Conservation (phyloP, 2,888 invertebrate genomes). For the Lasioglossum malachurum region DNA sequence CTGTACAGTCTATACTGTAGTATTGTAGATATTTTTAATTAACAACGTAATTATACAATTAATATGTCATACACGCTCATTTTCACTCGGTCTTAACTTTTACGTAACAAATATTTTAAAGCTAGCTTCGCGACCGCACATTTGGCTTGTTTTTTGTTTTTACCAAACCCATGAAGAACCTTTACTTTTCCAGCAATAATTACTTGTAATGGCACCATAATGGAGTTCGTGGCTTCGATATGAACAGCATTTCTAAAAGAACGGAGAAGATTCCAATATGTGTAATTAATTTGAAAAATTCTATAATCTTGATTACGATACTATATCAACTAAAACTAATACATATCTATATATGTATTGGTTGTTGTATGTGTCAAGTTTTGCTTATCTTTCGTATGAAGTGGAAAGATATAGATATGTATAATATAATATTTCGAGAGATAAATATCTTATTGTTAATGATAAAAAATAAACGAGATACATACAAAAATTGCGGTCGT, state of each 20-base stretch:
- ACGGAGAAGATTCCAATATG: background rate
- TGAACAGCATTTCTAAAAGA: conserved; percentile 72
- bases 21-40: background rate
- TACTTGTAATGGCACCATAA: conserved; percentile 88
- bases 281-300: background rate
- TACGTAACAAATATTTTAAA: conserved; percentile 82
- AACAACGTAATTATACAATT: background rate
- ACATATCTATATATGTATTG: no score
- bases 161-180: conserved; percentile 90
- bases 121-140: conserved; percentile 93
- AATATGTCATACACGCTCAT: background rate
- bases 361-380: no score
- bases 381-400: no score
- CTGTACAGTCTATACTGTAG: background rate
- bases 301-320: background rate
- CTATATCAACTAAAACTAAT: no score
- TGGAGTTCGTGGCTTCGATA: conserved; percentile 71
- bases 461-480: conserved; percentile 9
- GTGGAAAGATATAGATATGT: background rate
- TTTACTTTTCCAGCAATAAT: conserved; percentile 87
- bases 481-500: conserved; percentile 91
- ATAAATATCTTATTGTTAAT: background rate
- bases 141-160: conserved; percentile 90
- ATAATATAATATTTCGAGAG: background rate
- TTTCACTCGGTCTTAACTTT: conserved; percentile 56